Base-by-base conservation (phyloP, 1,140 invertebrate genomes). In the Cecropterus lyciades region DNA sequence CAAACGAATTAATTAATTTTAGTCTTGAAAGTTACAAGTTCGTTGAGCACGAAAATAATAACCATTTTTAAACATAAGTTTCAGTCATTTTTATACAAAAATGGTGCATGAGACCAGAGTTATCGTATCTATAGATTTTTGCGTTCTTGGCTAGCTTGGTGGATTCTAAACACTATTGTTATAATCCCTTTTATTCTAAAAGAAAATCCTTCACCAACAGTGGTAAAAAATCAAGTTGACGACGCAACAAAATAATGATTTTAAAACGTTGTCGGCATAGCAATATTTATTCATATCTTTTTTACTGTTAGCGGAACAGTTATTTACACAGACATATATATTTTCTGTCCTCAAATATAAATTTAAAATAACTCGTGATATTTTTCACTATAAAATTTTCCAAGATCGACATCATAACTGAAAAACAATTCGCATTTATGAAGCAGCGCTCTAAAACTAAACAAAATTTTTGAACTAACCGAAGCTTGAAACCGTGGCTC, bases 381-480 rank as follows among this genome's bases (percentile, higher is more conserved):
- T 43, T 43, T 43, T 14, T 43, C 13, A 1, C 46, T 11, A 49
- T 11, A 24, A 52, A 52, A 30, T 52, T 14, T 24, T 15, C 27
- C 24, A 14, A 52, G 49, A 52, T 17, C 24, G 7, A 30, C 49
- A 33, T 52, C 49, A 27, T 16, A 46, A 46, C 43, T 59, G 24
- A 48, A 30, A 57, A 59, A 59, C 43, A 48, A 59, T 48, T 59
- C 24, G 10, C 56, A 46, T 59, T 37, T 48, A 48, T 30, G 13
- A 33, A 37, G 45, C 27, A 10, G 24, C 24, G n/a, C 27, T 49
- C 27, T 17, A n/a, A 37, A 37, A 37, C 43, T 60, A 56, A 55
- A 62, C 42, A 56, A 45, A 66, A 67, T 63, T 63, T 60, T 65
- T 65, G 53, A 53, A 67, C 43, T 62, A 65, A 64, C 37, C 27